phyloP scores from a whole-genome alignment of 2,888 invertebrate species.

The Erebia epiphron region DNA sequence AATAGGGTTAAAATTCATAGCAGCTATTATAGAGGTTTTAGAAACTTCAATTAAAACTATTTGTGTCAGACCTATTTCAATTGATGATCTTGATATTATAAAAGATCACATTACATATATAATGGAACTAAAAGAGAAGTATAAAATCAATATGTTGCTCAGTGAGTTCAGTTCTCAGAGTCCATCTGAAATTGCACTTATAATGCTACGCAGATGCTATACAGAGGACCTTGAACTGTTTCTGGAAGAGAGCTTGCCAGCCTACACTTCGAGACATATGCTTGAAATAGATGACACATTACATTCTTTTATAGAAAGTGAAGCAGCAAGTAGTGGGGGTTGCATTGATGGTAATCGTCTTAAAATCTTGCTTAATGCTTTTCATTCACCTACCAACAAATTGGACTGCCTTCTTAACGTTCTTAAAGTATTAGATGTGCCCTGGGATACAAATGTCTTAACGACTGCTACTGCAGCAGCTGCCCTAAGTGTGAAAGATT shows the following conservation, averaged over 20 bases:
- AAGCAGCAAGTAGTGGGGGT: conserved; percentile 70
- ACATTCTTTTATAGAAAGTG: conserved; percentile 67
- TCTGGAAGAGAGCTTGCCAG: conserved; percentile 69
- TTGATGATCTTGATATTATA: conserved; percentile 70
- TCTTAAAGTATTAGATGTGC: conserved; percentile 72
- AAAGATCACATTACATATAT: conserved; percentile 70
- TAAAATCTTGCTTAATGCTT: conserved; percentile 64
- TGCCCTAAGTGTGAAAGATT: conserved; percentile 62
- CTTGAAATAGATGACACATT: conserved; percentile 74
- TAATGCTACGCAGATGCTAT: conserved; percentile 77
- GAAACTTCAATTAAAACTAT: conserved; percentile 67
- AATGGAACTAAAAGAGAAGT: conserved; percentile 72
- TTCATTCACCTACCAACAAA: conserved; percentile 63
- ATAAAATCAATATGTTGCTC: conserved; percentile 73
- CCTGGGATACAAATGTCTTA: conserved; percentile 64
- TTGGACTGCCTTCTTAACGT: conserved; percentile 72
- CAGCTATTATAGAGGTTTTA: conserved; percentile 63
- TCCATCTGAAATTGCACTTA: conserved; percentile 70
- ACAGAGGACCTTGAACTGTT: conserved; percentile 73
- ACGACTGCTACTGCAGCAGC: conserved; percentile 64
- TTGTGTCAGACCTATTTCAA: conserved; percentile 66
- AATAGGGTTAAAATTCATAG: conserved; percentile 74
- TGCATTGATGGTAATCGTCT: conserved; percentile 67
- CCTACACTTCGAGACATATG: conserved; percentile 65
- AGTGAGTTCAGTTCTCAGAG: conserved; percentile 70